phyloP scores from a whole-genome alignment of 1,140 invertebrate genomes.

The Ooceraea biroi region DNA sequence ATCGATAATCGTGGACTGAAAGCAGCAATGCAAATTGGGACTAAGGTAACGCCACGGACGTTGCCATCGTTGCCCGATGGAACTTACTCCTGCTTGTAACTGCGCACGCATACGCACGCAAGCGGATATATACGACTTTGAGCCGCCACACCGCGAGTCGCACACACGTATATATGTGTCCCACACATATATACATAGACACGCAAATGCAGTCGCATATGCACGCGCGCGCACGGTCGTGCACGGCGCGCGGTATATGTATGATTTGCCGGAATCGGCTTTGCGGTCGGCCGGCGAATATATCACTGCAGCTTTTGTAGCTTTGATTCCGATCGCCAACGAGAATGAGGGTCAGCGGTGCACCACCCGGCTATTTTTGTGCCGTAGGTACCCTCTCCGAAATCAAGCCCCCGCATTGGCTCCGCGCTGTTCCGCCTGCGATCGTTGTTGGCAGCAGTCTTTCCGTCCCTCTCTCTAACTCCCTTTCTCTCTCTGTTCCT shows the following conservation, averaged over 20 bases:
- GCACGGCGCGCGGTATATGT: conserved; percentile 54
- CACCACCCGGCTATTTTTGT: conserved; percentile 51
- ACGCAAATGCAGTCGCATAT: not conserved
- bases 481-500: not conserved
- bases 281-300: conserved; percentile 68
- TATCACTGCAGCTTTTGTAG: conserved; percentile 71
- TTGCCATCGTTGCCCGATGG: conserved; percentile 35
- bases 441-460: conserved; percentile 5
- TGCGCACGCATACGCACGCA: not conserved
- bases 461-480: not conserved
- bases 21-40: conserved; percentile 48
- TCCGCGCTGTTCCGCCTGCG: conserved; percentile 15
- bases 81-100: conserved; percentile 38
- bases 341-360: conserved; percentile 70
- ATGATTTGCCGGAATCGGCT: conserved; percentile 73
- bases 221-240: conserved; percentile 8
- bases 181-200: not conserved
- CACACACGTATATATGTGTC: not conserved
- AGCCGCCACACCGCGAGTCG: not conserved
- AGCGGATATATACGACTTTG: not conserved
- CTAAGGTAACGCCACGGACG: conserved; percentile 51
- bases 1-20: conserved; percentile 44
- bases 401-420: conserved; percentile 49
- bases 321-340: conserved; percentile 69
- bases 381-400: conserved; percentile 34